Percentiles rank a stretch among this genome's conserved stretches.
Evolutionary conservation across 1,140 invertebrate species (phyloP).

Genomic region (Caenorhabditis latens): DNA sequence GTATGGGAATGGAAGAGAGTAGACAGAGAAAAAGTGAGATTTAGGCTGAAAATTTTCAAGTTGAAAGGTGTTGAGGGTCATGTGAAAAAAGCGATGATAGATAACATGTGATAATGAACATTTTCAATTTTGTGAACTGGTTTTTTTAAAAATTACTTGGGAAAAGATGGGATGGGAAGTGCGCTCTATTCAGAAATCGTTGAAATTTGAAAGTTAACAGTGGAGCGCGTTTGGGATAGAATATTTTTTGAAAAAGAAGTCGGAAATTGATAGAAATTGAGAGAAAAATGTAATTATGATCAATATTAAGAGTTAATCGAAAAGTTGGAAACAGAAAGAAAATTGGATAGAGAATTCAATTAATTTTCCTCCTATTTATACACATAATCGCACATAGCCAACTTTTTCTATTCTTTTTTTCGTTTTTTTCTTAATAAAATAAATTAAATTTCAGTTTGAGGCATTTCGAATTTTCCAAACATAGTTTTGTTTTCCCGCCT

Average conservation of each 20-base stretch:
- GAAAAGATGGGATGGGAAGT: too few relatives aligned
- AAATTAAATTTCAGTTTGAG: too few relatives aligned
- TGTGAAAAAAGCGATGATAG: not conserved
- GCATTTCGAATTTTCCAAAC: too few relatives aligned
- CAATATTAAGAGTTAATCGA: not conserved
- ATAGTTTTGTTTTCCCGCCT: too few relatives aligned
- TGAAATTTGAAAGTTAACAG: too few relatives aligned
- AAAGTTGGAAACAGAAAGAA: not conserved
- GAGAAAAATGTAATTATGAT: not conserved
- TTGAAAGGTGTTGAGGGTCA: not conserved
- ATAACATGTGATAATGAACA: constrained; percentile 11
- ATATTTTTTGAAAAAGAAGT: too few relatives aligned
- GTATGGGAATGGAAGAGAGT: not conserved
- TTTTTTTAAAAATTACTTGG: too few relatives aligned
- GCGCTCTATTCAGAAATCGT: too few relatives aligned
- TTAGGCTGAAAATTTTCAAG: not conserved
- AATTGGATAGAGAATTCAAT: not conserved
- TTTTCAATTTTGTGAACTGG: too few relatives aligned
- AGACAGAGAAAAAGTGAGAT: not conserved
- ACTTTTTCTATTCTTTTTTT: not conserved
- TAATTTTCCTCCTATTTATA: not conserved
- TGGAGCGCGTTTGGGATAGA: too few relatives aligned
- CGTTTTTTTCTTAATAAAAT: not conserved
- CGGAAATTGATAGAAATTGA: not conserved
- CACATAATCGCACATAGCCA: not conserved